Base-by-base conservation (phyloP, 2,113 vertebrate species). In the Microcebus murinus region DNA sequence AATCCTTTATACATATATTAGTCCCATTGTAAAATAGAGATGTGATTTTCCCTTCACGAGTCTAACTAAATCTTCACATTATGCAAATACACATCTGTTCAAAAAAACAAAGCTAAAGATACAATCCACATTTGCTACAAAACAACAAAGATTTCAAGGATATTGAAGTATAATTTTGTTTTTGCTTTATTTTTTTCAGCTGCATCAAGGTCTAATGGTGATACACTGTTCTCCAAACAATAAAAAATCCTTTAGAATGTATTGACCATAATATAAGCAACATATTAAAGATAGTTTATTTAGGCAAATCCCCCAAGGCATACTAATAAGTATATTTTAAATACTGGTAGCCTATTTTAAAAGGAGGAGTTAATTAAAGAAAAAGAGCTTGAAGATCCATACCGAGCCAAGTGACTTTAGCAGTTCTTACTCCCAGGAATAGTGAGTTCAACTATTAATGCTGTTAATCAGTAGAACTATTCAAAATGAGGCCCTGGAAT, bases 41-140 rank as follows among this genome's bases (percentile, higher is more conserved):
- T 94, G 68, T 73, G 93, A 97, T 98, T 98, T 98, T 97, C 83
- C 95, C 97, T 98, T 98, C 97, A 97, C 29, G 98, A 97, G 73
- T 82, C 95, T 97, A 98, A 98, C 95, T 97, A 97, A 98, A 98
- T 98, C 94, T 98, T 98, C 95, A 90, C 91, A 95, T 98, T 98
- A 98, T 98, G 96, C 98, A 98, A 98, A 98, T 97, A 98, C 82
- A 98, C 97, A 98, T 98, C 98, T 99, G 98, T 92, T 98, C 96
- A 97, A 97, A 96, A 96, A 98, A 97, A 98, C 79, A 98, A 96
- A 96, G 87, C 67, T 97, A 97, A 96, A 94, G 89, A 98, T 98
- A 96, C 88, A 97, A 92, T 81, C 48, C 86, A 96, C 71, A 95
- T 97, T 98, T 98, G 93, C 96, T 96, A 94, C 27, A 97, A 92